Conservation (phyloP, 2,797 vertebrate genomes). For the Florisuga fusca region DNA sequence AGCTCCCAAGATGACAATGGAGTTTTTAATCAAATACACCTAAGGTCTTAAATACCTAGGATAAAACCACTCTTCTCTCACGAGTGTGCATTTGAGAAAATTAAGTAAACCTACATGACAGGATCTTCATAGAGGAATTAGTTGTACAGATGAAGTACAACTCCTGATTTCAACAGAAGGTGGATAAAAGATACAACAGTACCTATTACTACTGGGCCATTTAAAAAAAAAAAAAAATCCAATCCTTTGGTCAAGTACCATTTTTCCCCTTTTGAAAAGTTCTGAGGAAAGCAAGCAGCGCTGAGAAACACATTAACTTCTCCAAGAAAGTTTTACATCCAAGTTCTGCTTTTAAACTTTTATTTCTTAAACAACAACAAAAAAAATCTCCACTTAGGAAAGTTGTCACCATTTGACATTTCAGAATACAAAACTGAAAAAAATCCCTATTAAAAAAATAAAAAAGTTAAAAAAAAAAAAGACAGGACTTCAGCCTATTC, state of each 20-base stretch:
- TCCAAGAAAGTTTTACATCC: constrained; percentile 40
- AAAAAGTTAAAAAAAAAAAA: background rate
- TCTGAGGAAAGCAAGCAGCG: background rate
- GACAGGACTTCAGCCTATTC: constrained; percentile 70
- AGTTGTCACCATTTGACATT: constrained; percentile 50
- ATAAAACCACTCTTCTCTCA: background rate
- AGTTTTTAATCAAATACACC: background rate
- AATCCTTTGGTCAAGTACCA: background rate
- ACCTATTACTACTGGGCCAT: background rate
- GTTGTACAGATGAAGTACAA: background rate
- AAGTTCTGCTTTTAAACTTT: constrained; percentile 64
- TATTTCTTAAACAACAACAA: constrained; percentile 61
- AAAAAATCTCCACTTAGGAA: constrained; percentile 54
- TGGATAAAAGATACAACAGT: background rate
- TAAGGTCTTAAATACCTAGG: background rate
- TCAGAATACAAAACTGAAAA: constrained; percentile 76
- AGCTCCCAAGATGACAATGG: background rate
- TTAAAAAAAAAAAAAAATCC: constrained; percentile 2
- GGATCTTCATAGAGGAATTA: background rate
- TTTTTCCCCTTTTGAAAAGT: background rate
- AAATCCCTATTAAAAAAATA: constrained; percentile 68
- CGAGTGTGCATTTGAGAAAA: background rate
- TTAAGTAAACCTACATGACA: background rate
- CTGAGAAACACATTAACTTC: background rate
- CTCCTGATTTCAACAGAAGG: background rate